Evolutionary conservation across 2,113 vertebrate species (phyloP).

Genomic region (Archilochus colubris): DNA sequence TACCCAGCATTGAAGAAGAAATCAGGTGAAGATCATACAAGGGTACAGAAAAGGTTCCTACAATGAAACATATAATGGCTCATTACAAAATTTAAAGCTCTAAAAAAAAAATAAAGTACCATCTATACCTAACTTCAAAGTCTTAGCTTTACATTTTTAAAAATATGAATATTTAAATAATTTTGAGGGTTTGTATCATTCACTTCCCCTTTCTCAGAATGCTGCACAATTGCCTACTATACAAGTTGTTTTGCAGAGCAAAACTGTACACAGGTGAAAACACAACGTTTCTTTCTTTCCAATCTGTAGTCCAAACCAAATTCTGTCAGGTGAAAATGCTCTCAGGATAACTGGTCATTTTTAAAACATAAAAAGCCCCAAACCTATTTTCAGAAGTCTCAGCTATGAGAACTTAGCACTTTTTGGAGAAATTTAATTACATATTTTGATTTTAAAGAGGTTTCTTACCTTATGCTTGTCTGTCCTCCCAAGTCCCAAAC

Average conservation of each 20-base stretch:
- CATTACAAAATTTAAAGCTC: neutral
- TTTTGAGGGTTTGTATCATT: neutral
- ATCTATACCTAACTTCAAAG: neutral
- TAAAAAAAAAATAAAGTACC: neutral
- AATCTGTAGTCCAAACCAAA: neutral
- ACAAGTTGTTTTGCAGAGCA: neutral
- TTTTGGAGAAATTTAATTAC: neutral
- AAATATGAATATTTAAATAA: neutral
- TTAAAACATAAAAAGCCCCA: neutral
- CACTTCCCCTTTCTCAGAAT: neutral
- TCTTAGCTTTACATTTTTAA: neutral
- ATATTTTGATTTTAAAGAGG: neutral
- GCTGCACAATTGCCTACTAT: neutral
- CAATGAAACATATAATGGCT: neutral
- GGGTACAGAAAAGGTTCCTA: neutral
- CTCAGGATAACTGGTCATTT: neutral
- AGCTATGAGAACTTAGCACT: neutral
- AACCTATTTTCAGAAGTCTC: neutral
- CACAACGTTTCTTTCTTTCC: neutral
- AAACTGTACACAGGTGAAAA: neutral
- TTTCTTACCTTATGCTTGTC: slow-evolving; percentile 93
- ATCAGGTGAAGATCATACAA: neutral
- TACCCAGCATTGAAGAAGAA: neutral
- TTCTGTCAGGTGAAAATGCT: neutral
- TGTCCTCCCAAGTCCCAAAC: slow-evolving; percentile 99